Percentiles rank a stretch among this genome's conserved stretches.
Evolutionary conservation across 2,797 vertebrate species (phyloP).

Genomic region (Moxostoma hubbsi): DNA sequence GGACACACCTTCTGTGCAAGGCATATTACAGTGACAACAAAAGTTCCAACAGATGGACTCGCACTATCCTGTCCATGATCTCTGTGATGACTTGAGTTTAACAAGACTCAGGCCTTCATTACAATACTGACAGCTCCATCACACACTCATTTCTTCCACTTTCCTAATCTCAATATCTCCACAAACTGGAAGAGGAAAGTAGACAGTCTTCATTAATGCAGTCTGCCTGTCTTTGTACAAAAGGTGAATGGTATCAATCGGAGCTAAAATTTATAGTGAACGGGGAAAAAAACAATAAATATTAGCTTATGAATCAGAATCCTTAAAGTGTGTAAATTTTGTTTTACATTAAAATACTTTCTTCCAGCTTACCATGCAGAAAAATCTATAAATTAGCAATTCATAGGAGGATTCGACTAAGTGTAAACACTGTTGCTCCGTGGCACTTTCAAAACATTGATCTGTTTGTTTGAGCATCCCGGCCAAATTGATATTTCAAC

Average conservation of each 20-base stretch:
- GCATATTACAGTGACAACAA: conserved; percentile 15
- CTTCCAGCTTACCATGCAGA: too few species aligned
- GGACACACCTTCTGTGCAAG: not conserved
- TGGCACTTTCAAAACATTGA: too few species aligned
- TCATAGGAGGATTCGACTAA: too few species aligned
- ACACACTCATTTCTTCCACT: conserved; percentile 13
- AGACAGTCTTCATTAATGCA: not conserved
- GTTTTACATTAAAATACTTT: too few species aligned
- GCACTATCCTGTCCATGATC: not conserved
- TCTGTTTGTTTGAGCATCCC: too few species aligned
- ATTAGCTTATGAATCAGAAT: not conserved
- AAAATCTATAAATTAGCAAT: too few species aligned
- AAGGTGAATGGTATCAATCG: not conserved
- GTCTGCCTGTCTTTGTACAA: not conserved
- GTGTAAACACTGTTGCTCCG: too few species aligned
- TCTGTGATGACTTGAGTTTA: not conserved
- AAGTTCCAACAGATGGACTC: conserved; percentile 1
- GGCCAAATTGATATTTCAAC: too few species aligned
- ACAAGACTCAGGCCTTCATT: conserved; percentile 29
- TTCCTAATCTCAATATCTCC: not conserved
- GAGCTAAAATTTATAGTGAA: not conserved
- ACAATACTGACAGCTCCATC: conserved; percentile 37
- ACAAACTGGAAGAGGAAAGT: not conserved
- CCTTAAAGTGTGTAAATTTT: too few species aligned
- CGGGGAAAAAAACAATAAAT: not conserved